Conservation (phyloP, 2,888 invertebrate species). For the Bembecia ichneumoniformis region DNA sequence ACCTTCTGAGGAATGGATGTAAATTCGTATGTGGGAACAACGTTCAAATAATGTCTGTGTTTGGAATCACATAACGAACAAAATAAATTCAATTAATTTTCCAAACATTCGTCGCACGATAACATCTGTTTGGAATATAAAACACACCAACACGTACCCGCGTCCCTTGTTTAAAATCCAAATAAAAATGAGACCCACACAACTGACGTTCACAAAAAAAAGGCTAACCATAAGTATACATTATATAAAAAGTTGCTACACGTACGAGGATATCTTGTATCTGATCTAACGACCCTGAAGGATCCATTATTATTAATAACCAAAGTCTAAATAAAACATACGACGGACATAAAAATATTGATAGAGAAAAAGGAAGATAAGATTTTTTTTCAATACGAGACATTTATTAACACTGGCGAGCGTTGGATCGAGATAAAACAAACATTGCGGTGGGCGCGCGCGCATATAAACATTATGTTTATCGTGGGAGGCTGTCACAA, state of each 20-base stretch:
- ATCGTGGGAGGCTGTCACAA: conserved; percentile 72
- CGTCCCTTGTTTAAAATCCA: conserved; percentile 49
- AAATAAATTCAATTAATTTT: conserved; percentile 62
- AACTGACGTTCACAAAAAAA: conserved; percentile 48
- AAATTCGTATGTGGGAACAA: conserved; percentile 40
- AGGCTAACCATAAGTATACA: conserved; percentile 39
- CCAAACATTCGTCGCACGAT: conserved; percentile 47
- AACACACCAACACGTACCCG: conserved; percentile 46
- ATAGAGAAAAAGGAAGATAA: conserved; percentile 42
- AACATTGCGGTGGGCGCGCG: conserved; percentile 68
- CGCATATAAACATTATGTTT: conserved; percentile 63
- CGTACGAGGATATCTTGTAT: conserved; percentile 53
- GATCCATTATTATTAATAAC: conserved; percentile 69
- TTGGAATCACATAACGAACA: conserved; percentile 57
- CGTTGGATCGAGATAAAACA: conserved; percentile 69
- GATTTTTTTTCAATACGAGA: conserved; percentile 53
- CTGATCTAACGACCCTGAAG: conserved; percentile 62
- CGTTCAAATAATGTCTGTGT: conserved; percentile 49
- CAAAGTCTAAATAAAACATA: conserved; percentile 67
- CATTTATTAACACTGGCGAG: conserved; percentile 66
- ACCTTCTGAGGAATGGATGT: conserved; percentile 4
- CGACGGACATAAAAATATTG: conserved; percentile 48
- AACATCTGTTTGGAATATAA: conserved; percentile 70
- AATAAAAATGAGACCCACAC: conserved; percentile 59
- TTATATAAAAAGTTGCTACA: conserved; percentile 48